Percentiles rank a stretch among this genome's conserved stretches.
Evolutionary conservation across 2,797 vertebrate genomes (phyloP).

Genomic region (Hoplostethus mediterraneus): DNA sequence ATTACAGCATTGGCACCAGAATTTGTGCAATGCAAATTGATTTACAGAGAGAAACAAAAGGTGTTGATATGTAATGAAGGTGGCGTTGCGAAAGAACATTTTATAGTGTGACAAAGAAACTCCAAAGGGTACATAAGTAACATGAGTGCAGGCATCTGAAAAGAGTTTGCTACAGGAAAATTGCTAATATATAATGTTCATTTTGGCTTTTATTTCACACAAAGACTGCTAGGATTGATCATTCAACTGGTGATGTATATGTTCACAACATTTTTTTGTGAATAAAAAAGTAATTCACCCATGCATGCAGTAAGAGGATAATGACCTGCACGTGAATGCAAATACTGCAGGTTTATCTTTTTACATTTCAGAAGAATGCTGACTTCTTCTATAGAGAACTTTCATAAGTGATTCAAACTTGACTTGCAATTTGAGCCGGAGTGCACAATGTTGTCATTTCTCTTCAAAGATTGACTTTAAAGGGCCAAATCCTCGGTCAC

Average conservation of each 20-base stretch:
- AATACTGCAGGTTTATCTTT: constrained; percentile 21
- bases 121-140: constrained; percentile 36
- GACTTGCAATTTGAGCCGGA: constrained; percentile 49
- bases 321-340: constrained; percentile 21
- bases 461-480: constrained; percentile 41
- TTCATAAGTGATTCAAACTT: constrained; percentile 43
- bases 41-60: constrained; percentile 59
- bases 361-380: constrained; percentile 38
- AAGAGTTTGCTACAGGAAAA: background rate
- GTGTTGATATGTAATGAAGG: constrained; percentile 55
- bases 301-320: background rate
- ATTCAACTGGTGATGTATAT: background rate
- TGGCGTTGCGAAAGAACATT: constrained; percentile 39
- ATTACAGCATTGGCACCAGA: constrained; percentile 37
- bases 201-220: constrained; percentile 4
- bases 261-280: background rate
- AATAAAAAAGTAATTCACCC: background rate
- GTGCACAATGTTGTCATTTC: constrained; percentile 35
- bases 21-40: constrained; percentile 40
- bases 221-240: constrained; percentile 2
- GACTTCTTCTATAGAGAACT: constrained; percentile 37
- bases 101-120: constrained; percentile 48
- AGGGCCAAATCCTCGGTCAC: constrained; percentile 47
- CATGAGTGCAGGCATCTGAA: background rate
- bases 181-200: background rate